Base-by-base conservation (phyloP, 2,113 vertebrate species). In the Benitochromis conjunctus region DNA sequence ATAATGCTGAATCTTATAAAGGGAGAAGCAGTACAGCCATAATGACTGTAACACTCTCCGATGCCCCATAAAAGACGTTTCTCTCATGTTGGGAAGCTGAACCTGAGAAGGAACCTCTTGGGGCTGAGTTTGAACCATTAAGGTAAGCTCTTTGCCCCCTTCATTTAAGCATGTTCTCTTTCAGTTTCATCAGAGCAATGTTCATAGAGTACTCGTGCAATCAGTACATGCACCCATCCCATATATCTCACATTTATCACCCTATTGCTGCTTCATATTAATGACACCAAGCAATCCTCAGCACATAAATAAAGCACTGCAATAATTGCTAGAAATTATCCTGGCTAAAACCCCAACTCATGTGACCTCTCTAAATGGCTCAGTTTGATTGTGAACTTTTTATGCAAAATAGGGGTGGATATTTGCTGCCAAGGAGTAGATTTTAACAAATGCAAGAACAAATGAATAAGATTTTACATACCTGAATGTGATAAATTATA, bases 271-370 rank as follows among this genome's bases (percentile, higher is more conserved):
- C 84, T 93, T 94, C 85, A 89, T 88, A 94, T 95, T 95, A 93
- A 94, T 90, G 62, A 53, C 86, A 86, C 85, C 78, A 54, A 82
- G 56, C 85, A 80, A 91, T 85, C 74, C 89, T 82, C 89, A 84
- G 88, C 79, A 81, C 91, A 95, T 92, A 92, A 91, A 94, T 93
- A 93, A 91, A 92, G 91, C 84, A 89, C 54, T 89, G 82, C 87
- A 90, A 91, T 91, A 90, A 94, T 91, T 93, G 85, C 84, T 29
- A 31, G 80, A 80, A 81, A 55, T 24, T 24, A 54, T 82, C 88
- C 82, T 64, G 64, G 77, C 84, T 41, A 79, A 74, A 83, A 79
- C 41, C 57, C 91, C 62, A 84, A 82, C 82, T 86, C 71, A 34
- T 54, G 34, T 91, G 93, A 94, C 88, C 92, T 79, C 83, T 85